These are phyloP conservation scores for Diplogasteroides magnus DNA, from an alignment of 1,140 invertebrate species.

Conservation along the genomic window DNA sequence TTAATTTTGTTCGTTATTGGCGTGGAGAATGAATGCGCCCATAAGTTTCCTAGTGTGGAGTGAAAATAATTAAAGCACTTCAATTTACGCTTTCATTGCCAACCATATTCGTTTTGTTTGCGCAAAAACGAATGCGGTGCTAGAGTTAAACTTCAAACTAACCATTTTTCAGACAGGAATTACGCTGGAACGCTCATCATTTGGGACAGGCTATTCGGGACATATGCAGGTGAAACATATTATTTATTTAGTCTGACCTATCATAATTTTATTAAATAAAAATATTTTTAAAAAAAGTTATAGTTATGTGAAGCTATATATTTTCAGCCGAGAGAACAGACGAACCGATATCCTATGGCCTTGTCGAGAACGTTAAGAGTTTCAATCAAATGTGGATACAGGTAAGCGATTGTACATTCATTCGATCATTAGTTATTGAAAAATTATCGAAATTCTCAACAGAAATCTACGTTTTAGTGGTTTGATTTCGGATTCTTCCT, in stretches of 20 bases:
- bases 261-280: too few relatives aligned
- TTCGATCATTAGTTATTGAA: conserved; percentile 10
- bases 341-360: conserved; percentile 61
- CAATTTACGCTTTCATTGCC: too few relatives aligned
- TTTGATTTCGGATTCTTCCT: conserved; percentile 41
- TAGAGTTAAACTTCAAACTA: too few relatives aligned
- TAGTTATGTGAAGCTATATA: too few relatives aligned
- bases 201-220: conserved; percentile 63
- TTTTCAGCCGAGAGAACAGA: conserved; percentile 59
- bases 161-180: conserved; percentile 55
- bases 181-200: conserved; percentile 56
- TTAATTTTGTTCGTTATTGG: too few relatives aligned
- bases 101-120: too few relatives aligned
- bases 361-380: conserved; percentile 59
- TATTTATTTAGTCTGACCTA: too few relatives aligned
- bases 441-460: neutral
- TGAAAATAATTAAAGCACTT: too few relatives aligned
- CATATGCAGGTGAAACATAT: conserved; percentile 61
- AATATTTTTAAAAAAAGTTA: too few relatives aligned
- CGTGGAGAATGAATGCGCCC: too few relatives aligned
- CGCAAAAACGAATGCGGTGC: too few relatives aligned
- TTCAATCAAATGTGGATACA: conserved; percentile 59
- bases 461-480: conserved; percentile 32
- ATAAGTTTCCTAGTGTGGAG: too few relatives aligned
- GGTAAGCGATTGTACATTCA: conserved; percentile 1